Evolutionary conservation across 2,113 vertebrate genomes (phyloP).

Genomic region (Pseudorhombus dupliciocellatus): DNA sequence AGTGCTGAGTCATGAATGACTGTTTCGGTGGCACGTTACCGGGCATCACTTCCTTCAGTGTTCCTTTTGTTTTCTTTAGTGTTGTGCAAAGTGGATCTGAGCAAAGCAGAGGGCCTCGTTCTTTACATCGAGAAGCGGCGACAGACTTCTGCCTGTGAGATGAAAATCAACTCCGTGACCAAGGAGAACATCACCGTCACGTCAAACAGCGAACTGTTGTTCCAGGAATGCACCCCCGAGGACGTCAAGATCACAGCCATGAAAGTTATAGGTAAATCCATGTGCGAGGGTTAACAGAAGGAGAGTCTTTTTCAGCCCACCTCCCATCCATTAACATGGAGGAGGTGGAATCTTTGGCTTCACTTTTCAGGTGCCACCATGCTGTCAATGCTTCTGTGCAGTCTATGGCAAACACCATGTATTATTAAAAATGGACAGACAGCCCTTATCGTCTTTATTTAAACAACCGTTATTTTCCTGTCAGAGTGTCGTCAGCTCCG

Average conservation of each 20-base stretch:
- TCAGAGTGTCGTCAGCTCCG: constrained; percentile 74
- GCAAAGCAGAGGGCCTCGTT: constrained; percentile 57
- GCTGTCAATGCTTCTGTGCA: no score
- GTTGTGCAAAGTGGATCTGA: constrained; percentile 77
- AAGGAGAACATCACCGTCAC: constrained; percentile 75
- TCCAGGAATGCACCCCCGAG: constrained; percentile 81
- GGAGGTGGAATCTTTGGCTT: no score
- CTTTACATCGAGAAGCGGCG: constrained; percentile 77
- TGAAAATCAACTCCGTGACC: constrained; percentile 79
- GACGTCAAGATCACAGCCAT: constrained; percentile 79
- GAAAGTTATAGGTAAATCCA: constrained; percentile 82
- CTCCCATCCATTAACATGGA: no score
- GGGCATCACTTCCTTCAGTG: neutral
- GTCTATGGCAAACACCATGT: no score
- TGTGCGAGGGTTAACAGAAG: neutral
- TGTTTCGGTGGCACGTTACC: no score
- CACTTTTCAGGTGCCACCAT: no score
- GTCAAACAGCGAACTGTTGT: constrained; percentile 75
- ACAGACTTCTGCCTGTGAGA: constrained; percentile 73
- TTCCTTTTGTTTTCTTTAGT: constrained; percentile 14
- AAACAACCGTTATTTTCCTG: neutral
- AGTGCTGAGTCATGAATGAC: constrained; percentile 43
- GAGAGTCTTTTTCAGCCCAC: no score
- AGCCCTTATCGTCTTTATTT: neutral
- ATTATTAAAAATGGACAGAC: no score